Base-by-base conservation (phyloP, 1,140 invertebrate genomes). In the Metopolophium dirhodum region DNA sequence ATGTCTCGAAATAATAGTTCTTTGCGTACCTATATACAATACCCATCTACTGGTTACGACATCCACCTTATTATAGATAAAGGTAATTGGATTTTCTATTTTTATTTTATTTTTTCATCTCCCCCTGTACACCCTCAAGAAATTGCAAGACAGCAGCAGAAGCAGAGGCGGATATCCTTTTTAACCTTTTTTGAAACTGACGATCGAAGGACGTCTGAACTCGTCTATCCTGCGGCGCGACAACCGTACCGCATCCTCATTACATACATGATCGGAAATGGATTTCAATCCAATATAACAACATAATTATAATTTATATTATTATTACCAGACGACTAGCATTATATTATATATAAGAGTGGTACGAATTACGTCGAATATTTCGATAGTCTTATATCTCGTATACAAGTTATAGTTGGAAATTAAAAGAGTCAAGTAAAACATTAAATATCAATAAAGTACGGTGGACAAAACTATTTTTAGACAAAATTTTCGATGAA, bases 51-150 rank as follows among this genome's bases (percentile, higher is more conserved):
- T 47, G 85, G 26, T 86, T 47, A 86, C 45, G 45, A 86, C 45
- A 86, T 86, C 41, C 45, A 26, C 85, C 41, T 86, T 47, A 86
- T 86, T 86, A 86, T 47, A 30, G 85, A 86, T 86, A 86, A 47
- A 86, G 41, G 85, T 86, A 86, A 86, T 86, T 86, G 85, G 85
- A 85, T 86, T 86, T 86, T 86, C 41, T 86, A 86, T 86, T 20
- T 83, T 30, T 41, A 47, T 86, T 86, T 86, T 86, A 11, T 47
- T 30, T 45, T 41, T 86, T 41, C 22, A 23, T 45, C 4, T 47
- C 11, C 14, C 9, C 85, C 2, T 30, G 26, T 86, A 26, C 14
- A 47, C 30, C 4, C 1, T 45, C 30, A 18, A 47, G 41, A 86
- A 47, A 47, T 45, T 86, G 20, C 1, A 41, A 41, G 9, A 85